These are phyloP conservation scores for Tenthredo distinguenda DNA, from an alignment of 2,888 invertebrate species.

Conservation along the genomic window DNA sequence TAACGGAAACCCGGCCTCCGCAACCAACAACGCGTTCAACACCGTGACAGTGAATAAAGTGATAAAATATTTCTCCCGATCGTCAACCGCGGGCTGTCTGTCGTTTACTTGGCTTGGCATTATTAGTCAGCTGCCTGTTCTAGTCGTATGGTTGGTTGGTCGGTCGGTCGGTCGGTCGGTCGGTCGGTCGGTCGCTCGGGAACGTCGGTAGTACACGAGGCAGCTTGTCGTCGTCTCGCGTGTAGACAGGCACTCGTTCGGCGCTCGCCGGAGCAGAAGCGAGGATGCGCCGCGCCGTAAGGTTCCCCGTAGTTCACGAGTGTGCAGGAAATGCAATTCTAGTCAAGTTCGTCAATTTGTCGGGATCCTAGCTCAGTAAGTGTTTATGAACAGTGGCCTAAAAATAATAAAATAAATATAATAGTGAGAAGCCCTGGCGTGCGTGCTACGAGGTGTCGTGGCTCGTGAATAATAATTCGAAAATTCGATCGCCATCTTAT, in stretches of 20 bases:
- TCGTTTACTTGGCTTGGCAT: conserved; percentile 42
- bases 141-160: conserved; percentile 23
- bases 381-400: not conserved
- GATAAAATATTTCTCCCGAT: conserved; percentile 14
- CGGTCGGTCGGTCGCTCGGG: conserved; percentile 42
- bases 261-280: conserved; percentile 68
- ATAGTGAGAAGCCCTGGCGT: not conserved
- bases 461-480: conserved; percentile 14
- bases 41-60: conserved; percentile 46
- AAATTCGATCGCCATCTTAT: conserved; percentile 39
- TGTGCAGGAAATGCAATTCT: conserved; percentile 59
- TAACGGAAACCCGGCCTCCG: not conserved
- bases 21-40: not conserved
- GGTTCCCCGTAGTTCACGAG: conserved; percentile 56
- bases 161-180: conserved; percentile 26
- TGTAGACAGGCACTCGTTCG: conserved; percentile 62
- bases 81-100: conserved; percentile 8
- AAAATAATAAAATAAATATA: not conserved
- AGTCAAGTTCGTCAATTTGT: conserved; percentile 48
- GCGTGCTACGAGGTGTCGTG: conserved; percentile 1
- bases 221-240: conserved; percentile 49
- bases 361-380: conserved; percentile 48
- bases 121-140: conserved; percentile 47
- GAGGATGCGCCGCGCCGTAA: conserved; percentile 63
- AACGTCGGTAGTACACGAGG: conserved; percentile 21